A percentile compares a stretch with the other conserved stretches of the same genome.
These are phyloP conservation scores for Ernsta delagoae DNA, from an alignment of 2,888 invertebrate genomes.

Conservation along the genomic window DNA sequence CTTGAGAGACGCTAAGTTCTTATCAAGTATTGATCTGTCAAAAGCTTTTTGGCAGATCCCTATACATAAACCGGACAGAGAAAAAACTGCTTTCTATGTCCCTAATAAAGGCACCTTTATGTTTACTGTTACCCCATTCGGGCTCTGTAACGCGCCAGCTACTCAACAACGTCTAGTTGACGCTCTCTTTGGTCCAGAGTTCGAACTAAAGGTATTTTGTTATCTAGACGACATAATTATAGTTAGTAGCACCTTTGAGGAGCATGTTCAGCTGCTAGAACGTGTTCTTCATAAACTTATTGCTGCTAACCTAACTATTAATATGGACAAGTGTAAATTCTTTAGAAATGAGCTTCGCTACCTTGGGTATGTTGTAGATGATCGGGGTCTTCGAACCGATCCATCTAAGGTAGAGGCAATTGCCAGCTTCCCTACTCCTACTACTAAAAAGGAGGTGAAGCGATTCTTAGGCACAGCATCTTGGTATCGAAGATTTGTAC, in stretches of 20 bases:
- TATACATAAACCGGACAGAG: not conserved
- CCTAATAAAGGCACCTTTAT: slow-evolving; percentile 1
- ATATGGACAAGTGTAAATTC: not conserved
- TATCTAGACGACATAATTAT: not conserved
- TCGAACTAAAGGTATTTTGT: not conserved
- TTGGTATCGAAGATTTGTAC: not conserved
- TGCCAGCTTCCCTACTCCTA: not conserved
- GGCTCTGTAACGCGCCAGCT: not conserved
- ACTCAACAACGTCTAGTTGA: slow-evolving; percentile 1
- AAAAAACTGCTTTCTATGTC: not conserved
- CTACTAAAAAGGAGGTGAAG: not conserved
- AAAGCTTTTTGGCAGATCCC: slow-evolving; percentile 2
- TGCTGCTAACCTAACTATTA: not conserved
- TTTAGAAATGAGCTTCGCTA: not conserved
- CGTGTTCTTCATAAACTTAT: not conserved
- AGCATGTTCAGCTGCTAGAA: not conserved
- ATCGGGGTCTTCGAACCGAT: slow-evolving; percentile 3
- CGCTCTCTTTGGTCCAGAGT: slow-evolving; percentile 1
- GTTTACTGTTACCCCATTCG: not conserved
- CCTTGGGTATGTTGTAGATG: not conserved
- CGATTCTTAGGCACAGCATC: not conserved
- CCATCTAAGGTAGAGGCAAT: not conserved
- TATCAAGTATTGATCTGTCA: slow-evolving; percentile 1
- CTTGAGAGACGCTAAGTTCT: not conserved
- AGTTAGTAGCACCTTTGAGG: not conserved